phyloP scores from a whole-genome alignment of 2,797 vertebrate species.

The Ispidina lecontei region DNA sequence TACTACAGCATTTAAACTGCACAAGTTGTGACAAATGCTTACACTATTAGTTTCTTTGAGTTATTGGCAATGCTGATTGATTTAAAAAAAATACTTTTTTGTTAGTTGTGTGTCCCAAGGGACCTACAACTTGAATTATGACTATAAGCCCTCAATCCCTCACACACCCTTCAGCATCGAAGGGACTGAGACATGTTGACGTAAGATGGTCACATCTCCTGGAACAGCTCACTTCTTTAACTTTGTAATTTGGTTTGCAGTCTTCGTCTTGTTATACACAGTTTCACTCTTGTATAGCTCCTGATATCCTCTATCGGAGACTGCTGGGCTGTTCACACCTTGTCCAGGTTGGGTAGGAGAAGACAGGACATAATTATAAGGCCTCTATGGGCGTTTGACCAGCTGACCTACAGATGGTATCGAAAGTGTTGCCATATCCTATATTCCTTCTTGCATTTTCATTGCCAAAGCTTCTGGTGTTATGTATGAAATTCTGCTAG shows the following conservation, averaged over 20 bases:
- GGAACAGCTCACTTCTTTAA: background rate
- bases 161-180: background rate
- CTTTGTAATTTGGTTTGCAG: background rate
- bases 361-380: background rate
- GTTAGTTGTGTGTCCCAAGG: background rate
- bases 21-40: background rate
- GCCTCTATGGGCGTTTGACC: fast-evolving
- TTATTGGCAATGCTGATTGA: background rate
- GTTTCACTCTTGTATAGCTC: background rate
- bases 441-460: background rate
- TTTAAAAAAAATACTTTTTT: background rate
- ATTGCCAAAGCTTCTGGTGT: background rate
- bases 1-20: background rate
- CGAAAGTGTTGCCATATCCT: background rate
- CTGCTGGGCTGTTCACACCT: background rate
- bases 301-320: background rate
- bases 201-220: background rate
- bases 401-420: background rate
- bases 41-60: background rate
- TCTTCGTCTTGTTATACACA: background rate
- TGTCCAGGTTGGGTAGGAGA: background rate
- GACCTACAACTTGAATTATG: background rate
- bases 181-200: fast-evolving
- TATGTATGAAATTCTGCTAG: background rate
- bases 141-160: background rate